Percentiles rank a stretch among this genome's conserved stretches.
Conservation (phyloP, 1,140 invertebrate genomes). For the Ostrea edulis region DNA sequence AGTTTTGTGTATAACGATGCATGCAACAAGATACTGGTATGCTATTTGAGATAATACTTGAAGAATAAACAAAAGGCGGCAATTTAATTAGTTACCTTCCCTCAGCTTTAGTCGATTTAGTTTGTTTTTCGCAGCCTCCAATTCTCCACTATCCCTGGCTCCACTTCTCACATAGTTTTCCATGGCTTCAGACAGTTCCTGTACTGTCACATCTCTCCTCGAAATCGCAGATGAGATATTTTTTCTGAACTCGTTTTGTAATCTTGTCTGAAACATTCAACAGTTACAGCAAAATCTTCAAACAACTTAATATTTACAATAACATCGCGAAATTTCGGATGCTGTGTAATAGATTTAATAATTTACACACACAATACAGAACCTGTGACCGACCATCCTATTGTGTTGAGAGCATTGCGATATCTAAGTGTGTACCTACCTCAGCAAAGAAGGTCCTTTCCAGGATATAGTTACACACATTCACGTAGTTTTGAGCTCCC, state of each 20-base stretch:
- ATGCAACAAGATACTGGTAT: too few species aligned
- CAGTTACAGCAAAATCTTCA: not conserved
- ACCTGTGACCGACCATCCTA: too few species aligned
- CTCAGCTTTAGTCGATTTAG: conserved; percentile 45
- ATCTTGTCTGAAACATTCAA: not conserved
- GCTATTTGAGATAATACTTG: too few species aligned
- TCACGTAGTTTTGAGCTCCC: conserved; percentile 45
- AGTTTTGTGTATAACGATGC: too few species aligned
- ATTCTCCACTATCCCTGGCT: conserved; percentile 60
- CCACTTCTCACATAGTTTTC: conserved; percentile 50
- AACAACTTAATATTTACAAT: not conserved
- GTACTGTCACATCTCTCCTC: not conserved
- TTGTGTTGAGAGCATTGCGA: too few species aligned
- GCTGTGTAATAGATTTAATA: too few species aligned
- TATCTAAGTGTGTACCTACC: conserved; percentile 45
- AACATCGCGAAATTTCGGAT: not conserved
- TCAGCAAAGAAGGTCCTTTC: conserved; percentile 57
- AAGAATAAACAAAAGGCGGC: not conserved
- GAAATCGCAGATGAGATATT: not conserved
- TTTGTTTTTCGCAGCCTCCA: conserved; percentile 52
- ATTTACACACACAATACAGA: too few species aligned
- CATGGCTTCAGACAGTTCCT: conserved; percentile 47
- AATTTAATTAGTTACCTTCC: conserved; percentile 49
- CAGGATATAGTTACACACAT: conserved; percentile 62
- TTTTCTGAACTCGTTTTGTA: not conserved